These are phyloP conservation scores for Drosophila hamatofila DNA, from an alignment of 2,888 invertebrate species.

Conservation along the genomic window DNA sequence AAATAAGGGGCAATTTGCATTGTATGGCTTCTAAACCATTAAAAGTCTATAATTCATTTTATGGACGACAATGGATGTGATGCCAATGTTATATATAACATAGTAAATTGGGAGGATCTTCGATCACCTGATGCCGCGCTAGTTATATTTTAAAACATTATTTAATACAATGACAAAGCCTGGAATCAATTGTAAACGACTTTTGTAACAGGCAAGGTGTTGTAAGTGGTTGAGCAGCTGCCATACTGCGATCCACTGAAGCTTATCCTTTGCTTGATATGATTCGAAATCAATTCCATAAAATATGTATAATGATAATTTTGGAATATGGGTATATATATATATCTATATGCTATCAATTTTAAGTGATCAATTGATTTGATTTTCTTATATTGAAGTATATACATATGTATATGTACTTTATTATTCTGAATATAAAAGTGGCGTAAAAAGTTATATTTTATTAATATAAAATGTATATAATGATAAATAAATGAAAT, in stretches of 20 bases:
- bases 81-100: conserved; percentile 3
- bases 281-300: not conserved
- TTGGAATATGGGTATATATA: too few relatives aligned
- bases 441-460: too few relatives aligned
- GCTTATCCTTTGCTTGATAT: conserved; percentile 5
- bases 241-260: conserved; percentile 5
- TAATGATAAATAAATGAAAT: too few relatives aligned
- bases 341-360: too few relatives aligned
- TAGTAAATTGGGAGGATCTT: conserved; percentile 5
- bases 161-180: conserved; percentile 5
- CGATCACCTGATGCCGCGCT: conserved; percentile 4
- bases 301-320: too few relatives aligned
- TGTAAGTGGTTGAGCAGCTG: conserved; percentile 5
- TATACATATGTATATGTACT: too few relatives aligned
- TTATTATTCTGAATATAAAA: too few relatives aligned
- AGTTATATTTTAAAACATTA: conserved; percentile 5
- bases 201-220: conserved; percentile 5
- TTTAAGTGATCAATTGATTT: too few relatives aligned
- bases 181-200: conserved; percentile 5
- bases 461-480: too few relatives aligned
- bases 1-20: conserved; percentile 5
- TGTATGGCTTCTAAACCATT: conserved; percentile 5
- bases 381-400: too few relatives aligned
- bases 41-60: conserved; percentile 1
- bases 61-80: conserved; percentile 1